Evolutionary conservation across 2,888 invertebrate genomes (phyloP).

Genomic region (Brachypterus glaber): DNA sequence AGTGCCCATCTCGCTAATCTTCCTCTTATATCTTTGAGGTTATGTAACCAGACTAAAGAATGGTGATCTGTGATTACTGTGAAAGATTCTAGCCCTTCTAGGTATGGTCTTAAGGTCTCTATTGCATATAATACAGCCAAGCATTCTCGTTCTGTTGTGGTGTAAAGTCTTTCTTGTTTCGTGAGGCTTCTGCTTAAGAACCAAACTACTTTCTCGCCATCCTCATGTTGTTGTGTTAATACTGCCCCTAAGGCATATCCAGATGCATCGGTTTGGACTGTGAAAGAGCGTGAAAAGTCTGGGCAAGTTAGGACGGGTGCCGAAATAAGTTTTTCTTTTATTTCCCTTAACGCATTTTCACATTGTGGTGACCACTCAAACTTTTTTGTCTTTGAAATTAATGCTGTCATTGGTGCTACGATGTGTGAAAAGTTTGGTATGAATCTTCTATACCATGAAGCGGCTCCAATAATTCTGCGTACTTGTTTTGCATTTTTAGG

Average conservation of each 20-base stretch:
- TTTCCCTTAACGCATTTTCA: no score
- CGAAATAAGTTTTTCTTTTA: no score
- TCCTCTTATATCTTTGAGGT: constrained; percentile 3
- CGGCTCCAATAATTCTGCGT: no score
- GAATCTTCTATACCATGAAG: no score
- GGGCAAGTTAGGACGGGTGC: no score
- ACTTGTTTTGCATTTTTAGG: no score
- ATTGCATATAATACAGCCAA: constrained; percentile 14
- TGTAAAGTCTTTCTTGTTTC: neutral
- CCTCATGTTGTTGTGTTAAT: constrained; percentile 8
- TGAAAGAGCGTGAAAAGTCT: constrained; percentile 9
- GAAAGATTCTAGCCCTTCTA: constrained; percentile 18
- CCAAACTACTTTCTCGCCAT: constrained; percentile 12
- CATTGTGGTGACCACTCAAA: no score
- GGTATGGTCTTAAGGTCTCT: constrained; percentile 17
- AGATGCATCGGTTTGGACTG: constrained; percentile 16
- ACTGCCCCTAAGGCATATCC: constrained; percentile 13
- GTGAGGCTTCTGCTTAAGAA: constrained; percentile 13
- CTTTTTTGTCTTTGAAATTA: no score
- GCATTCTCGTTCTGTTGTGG: no score
- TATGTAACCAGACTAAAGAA: constrained; percentile 3
- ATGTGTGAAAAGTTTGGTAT: no score
- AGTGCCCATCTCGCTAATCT: constrained; percentile 5
- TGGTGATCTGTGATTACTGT: constrained; percentile 10
- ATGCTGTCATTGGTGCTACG: no score